phyloP scores from a whole-genome alignment of 2,888 invertebrate species.

The Arge pagana region DNA sequence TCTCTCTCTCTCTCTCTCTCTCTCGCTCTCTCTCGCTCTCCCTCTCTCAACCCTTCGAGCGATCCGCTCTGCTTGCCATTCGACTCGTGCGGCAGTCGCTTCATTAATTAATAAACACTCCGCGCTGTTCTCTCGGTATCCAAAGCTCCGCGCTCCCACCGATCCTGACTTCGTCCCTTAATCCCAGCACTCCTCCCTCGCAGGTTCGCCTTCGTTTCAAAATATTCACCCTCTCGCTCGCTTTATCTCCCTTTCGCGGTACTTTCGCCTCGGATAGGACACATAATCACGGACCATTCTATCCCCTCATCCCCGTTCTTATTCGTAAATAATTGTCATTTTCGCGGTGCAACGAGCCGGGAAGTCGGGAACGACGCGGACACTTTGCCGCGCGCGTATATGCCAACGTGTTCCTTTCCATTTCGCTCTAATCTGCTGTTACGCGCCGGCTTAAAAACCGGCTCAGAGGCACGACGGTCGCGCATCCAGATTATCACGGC shows the following conservation, averaged over 20 bases:
- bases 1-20: too few relatives aligned
- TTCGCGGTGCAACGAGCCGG: not conserved
- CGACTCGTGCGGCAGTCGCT: slow-evolving; percentile 37
- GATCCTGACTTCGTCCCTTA: slow-evolving; percentile 27
- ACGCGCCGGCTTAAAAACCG: too few relatives aligned
- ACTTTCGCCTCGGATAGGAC: not conserved
- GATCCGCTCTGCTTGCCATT: slow-evolving; percentile 32
- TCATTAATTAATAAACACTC: slow-evolving; percentile 40
- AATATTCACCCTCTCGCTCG: slow-evolving; percentile 9
- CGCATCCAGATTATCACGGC: too few relatives aligned
- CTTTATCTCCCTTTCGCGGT: slow-evolving; percentile 21
- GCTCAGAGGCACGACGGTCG: too few relatives aligned
- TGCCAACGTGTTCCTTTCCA: too few relatives aligned
- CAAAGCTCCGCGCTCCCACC: slow-evolving; percentile 8
- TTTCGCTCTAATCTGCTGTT: too few relatives aligned
- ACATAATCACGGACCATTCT: too few relatives aligned
- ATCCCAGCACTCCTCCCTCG: not conserved
- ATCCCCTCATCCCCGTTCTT: too few relatives aligned
- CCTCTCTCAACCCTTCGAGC: too few relatives aligned
- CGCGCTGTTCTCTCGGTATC: slow-evolving; percentile 23
- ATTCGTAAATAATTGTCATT: slow-evolving; percentile 10
- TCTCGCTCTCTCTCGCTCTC: too few relatives aligned
- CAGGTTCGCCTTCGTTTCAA: slow-evolving; percentile 1
- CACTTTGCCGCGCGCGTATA: too few relatives aligned
- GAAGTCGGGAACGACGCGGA: too few relatives aligned